These are phyloP conservation scores for Drosophila tanythrix DNA, from an alignment of 2,888 invertebrate species.

Conservation along the genomic window DNA sequence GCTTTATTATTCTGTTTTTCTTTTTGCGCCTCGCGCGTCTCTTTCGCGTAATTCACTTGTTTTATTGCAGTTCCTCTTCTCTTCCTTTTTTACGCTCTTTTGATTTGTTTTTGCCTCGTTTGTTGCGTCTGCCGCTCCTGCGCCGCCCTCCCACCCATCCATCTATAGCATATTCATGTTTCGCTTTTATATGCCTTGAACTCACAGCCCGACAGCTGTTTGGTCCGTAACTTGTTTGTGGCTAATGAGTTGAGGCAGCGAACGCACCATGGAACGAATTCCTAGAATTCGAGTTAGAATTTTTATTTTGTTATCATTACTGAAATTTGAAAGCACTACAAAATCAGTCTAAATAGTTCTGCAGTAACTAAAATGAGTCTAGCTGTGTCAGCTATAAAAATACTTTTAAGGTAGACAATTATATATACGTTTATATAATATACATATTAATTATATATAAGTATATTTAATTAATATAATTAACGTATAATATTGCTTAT, in stretches of 20 bases:
- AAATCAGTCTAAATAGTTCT: not conserved
- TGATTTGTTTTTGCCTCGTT: constrained; percentile 68
- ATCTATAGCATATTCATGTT: constrained; percentile 38
- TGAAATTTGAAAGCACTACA: not conserved
- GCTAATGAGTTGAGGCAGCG: constrained; percentile 62
- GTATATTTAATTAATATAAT: too few species aligned
- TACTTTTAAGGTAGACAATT: not conserved
- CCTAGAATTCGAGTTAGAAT: not conserved
- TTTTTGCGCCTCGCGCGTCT: constrained; percentile 41
- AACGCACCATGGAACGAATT: constrained; percentile 39
- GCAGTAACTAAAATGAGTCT: not conserved
- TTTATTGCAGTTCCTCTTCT: constrained; percentile 71
- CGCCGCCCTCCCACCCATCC: constrained; percentile 3
- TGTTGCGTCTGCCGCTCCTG: constrained; percentile 16
- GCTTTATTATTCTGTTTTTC: constrained; percentile 74
- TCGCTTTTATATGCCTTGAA: constrained; percentile 47
- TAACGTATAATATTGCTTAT: not conserved
- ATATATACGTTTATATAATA: not conserved
- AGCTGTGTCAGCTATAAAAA: not conserved
- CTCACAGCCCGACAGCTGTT: constrained; percentile 62
- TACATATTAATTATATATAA: not conserved
- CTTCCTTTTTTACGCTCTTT: constrained; percentile 56
- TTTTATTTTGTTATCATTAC: not conserved
- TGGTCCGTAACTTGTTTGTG: constrained; percentile 55
- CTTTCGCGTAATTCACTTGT: constrained; percentile 67